A percentile compares a stretch with the other conserved stretches of the same genome.
These are phyloP conservation scores for Linnaemya tessellans DNA, from an alignment of 2,888 invertebrate genomes.

Conservation along the genomic window DNA sequence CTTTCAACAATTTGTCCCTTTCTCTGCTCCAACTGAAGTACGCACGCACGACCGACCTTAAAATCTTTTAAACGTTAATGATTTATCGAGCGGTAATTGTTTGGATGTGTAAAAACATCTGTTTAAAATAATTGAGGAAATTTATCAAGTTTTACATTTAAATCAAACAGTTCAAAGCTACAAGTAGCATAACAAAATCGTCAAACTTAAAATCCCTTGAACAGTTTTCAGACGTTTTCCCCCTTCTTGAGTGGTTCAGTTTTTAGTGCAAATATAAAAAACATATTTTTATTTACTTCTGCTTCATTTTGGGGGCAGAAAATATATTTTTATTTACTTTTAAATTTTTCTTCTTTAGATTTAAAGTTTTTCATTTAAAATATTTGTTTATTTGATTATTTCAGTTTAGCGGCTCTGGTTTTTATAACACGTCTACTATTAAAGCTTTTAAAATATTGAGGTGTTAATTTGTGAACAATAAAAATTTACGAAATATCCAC, in stretches of 20 bases:
- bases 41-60: slow-evolving; percentile 22
- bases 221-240: background rate
- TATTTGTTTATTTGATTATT: slow-evolving; percentile 32
- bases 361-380: background rate
- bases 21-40: background rate
- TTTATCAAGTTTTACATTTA: slow-evolving; percentile 32
- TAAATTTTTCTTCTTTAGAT: background rate
- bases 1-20: slow-evolving; percentile 27
- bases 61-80: slow-evolving; percentile 16
- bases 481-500: slow-evolving; percentile 19
- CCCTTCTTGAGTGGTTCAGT: background rate
- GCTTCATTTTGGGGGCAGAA: background rate
- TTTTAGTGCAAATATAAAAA: background rate
- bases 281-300: background rate
- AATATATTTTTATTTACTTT: background rate
- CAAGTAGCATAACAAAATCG: slow-evolving; percentile 7
- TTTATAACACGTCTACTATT: slow-evolving; percentile 53
- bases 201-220: slow-evolving; percentile 11
- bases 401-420: background rate
- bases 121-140: slow-evolving; percentile 29
- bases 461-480: slow-evolving; percentile 57
- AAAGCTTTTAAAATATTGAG: slow-evolving; percentile 34
- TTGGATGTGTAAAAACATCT: slow-evolving; percentile 47
- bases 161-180: background rate
- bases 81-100: slow-evolving; percentile 57